Conservation (phyloP, 2,888 invertebrate species). For the Trachelus tabidus region DNA sequence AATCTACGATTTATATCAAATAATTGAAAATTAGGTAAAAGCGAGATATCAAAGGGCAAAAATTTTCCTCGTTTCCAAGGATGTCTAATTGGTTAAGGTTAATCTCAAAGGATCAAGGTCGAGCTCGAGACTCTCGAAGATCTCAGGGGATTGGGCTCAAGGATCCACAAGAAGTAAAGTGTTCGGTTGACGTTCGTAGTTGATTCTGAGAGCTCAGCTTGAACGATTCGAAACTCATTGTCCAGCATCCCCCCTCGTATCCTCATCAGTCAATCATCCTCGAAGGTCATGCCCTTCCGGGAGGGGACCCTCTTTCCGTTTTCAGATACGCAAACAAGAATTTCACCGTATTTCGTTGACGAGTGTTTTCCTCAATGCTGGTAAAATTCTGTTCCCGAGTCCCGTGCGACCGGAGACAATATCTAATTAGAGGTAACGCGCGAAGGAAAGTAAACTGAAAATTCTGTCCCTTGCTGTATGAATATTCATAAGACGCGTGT, state of each 20-base stretch:
- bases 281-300: no score
- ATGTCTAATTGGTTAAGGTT: background rate
- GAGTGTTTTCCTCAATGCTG: background rate
- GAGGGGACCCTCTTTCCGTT: background rate
- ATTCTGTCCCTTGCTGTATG: background rate
- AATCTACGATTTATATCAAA: no score
- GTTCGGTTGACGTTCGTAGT: background rate
- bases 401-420: background rate
- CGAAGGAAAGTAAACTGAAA: background rate
- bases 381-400: background rate
- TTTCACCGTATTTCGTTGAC: background rate
- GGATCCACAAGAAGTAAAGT: background rate
- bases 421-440: background rate
- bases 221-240: background rate
- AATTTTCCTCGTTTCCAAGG: background rate
- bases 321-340: background rate
- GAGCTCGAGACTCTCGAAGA: background rate
- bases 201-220: background rate
- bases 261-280: background rate
- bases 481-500: background rate
- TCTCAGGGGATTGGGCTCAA: constrained; percentile 5
- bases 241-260: background rate
- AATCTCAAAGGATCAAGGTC: background rate
- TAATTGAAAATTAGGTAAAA: no score
- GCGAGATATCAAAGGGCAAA: background rate